These are phyloP conservation scores for Platyrinchus mystaceus DNA, from an alignment of 2,797 vertebrate genomes.

Conservation along the genomic window DNA sequence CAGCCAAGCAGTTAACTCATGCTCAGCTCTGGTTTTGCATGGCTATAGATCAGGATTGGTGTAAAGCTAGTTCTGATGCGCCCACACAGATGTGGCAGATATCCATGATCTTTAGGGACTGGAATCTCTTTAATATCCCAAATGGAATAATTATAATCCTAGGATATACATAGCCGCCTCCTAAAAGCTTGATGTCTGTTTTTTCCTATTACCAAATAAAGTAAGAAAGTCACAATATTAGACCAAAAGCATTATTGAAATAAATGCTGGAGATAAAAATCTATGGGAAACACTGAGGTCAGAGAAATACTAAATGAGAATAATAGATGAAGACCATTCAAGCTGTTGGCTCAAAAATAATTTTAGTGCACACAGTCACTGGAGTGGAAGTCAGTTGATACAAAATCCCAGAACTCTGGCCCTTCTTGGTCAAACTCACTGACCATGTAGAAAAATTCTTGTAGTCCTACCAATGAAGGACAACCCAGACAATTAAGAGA, in stretches of 20 bases:
- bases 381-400: background rate
- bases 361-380: background rate
- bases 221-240: background rate
- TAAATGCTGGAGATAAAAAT: background rate
- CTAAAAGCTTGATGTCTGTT: background rate
- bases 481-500: background rate
- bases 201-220: background rate
- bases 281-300: background rate
- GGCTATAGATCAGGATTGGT: background rate
- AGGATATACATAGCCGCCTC: background rate
- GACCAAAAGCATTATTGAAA: background rate
- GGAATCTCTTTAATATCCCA: constrained; percentile 2
- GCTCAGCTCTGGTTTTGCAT: background rate
- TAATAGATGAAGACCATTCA: background rate
- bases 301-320: background rate
- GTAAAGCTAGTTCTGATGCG: background rate
- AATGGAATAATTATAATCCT: background rate
- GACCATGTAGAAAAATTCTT: background rate
- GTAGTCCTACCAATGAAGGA: background rate
- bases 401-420: background rate
- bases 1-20: background rate
- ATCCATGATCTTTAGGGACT: background rate
- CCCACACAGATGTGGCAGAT: background rate
- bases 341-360: background rate
- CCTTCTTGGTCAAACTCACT: background rate